Evolutionary conservation across 2,113 vertebrate genomes (phyloP).

Genomic region (Prionailurus viverrinus): DNA sequence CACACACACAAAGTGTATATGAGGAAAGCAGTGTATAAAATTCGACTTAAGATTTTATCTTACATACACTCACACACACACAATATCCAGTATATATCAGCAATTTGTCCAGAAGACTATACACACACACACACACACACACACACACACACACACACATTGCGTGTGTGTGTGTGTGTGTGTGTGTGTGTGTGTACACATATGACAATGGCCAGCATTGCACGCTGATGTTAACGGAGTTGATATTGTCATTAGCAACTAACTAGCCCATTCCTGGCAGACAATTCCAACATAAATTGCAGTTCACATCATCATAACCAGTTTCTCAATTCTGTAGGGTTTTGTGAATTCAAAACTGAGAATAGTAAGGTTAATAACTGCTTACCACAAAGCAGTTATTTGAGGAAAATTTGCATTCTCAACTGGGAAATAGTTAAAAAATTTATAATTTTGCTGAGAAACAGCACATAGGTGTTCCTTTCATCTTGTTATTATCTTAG

Average conservation of each 20-base stretch:
- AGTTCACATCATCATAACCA: background rate
- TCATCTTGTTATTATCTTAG: background rate
- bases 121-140: accelerated
- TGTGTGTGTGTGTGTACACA: background rate
- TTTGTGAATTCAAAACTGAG: background rate
- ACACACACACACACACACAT: too few relatives aligned
- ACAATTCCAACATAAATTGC: background rate
- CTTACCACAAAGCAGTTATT: background rate
- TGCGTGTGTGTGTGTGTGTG: background rate
- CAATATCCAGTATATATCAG: too few relatives aligned
- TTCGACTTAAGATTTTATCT: too few relatives aligned
- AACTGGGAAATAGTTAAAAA: background rate
- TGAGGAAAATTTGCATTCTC: background rate
- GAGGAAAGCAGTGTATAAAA: too few relatives aligned
- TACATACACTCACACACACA: too few relatives aligned
- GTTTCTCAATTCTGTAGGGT: background rate
- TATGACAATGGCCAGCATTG: background rate
- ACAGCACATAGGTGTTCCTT: background rate
- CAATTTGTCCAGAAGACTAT: too few relatives aligned
- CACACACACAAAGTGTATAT: too few relatives aligned
- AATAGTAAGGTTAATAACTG: background rate
- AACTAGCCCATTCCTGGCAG: background rate
- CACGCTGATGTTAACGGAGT: background rate
- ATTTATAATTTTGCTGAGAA: background rate
- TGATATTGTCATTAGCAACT: background rate